phyloP scores from a whole-genome alignment of 1,140 invertebrate species.

The Himalopsyche phryganea region DNA sequence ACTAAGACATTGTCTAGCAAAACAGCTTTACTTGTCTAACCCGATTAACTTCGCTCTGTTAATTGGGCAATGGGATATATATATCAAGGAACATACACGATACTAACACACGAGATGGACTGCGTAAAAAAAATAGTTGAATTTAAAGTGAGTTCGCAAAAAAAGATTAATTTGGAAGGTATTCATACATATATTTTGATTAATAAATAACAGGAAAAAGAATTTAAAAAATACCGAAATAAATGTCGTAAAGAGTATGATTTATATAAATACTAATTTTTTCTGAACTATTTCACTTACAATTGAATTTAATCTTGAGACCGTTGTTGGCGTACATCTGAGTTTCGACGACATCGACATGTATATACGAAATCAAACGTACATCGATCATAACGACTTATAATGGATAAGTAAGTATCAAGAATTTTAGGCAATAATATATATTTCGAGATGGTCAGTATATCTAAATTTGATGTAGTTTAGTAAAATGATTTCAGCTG shows the following conservation, averaged over 20 bases:
- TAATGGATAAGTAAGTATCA: too few species aligned
- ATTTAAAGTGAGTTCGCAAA: too few species aligned
- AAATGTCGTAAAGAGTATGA: neutral
- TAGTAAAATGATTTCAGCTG: too few species aligned
- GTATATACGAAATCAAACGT: too few species aligned
- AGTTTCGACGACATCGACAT: neutral
- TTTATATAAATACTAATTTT: neutral
- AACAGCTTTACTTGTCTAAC: constrained; percentile 26
- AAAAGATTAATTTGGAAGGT: too few species aligned
- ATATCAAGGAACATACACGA: neutral
- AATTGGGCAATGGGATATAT: constrained; percentile 26
- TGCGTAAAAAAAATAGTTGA: too few species aligned
- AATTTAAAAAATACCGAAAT: neutral
- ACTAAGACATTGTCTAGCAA: constrained; percentile 25
- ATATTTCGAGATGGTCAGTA: too few species aligned
- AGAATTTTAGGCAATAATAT: too few species aligned
- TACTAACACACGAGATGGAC: neutral
- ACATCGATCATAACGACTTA: too few species aligned
- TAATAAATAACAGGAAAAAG: too few species aligned
- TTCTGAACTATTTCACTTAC: neutral
- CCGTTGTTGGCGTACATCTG: neutral
- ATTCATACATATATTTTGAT: too few species aligned
- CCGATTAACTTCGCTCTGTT: constrained; percentile 26
- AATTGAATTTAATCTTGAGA: neutral
- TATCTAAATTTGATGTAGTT: too few species aligned